Conservation (phyloP, 2,113 vertebrate genomes). For the Ranitomeya imitator region DNA sequence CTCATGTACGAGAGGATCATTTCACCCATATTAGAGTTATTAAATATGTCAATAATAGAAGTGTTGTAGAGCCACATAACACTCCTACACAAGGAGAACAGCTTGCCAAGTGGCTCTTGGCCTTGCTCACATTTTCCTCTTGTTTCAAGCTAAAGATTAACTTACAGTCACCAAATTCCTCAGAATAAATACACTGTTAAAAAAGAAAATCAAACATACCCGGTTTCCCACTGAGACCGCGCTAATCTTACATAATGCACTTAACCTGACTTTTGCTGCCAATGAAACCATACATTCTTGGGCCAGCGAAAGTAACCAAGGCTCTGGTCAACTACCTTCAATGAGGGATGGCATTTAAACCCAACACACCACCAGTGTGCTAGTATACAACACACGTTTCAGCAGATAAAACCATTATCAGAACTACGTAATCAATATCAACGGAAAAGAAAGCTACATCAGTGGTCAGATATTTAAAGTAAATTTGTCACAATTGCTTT, state of each 20-base stretch:
- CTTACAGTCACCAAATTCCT: not conserved
- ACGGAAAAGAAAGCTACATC: not conserved
- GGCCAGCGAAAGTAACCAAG: not conserved
- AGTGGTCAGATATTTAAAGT: not conserved
- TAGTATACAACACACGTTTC: not conserved
- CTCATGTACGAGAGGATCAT: not conserved
- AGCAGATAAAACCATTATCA: not conserved
- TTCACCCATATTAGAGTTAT: not conserved
- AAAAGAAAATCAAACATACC: not conserved
- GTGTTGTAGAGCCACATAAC: not conserved
- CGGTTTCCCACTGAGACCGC: not conserved
- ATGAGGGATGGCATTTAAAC: not conserved
- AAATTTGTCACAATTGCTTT: no score
- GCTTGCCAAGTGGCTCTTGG: not conserved
- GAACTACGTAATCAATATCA: not conserved
- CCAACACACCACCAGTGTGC: not conserved
- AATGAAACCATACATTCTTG: no score
- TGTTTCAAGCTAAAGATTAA: slow-evolving; percentile 21
- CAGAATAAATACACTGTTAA: not conserved
- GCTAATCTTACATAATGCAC: not conserved
- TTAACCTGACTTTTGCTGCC: not conserved
- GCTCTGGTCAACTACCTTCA: not conserved
- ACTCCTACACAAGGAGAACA: not conserved
- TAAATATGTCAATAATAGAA: not conserved
- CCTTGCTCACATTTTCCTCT: not conserved